These are phyloP conservation scores for Ispidina picta DNA, from an alignment of 2,797 vertebrate species.

Conservation along the genomic window DNA sequence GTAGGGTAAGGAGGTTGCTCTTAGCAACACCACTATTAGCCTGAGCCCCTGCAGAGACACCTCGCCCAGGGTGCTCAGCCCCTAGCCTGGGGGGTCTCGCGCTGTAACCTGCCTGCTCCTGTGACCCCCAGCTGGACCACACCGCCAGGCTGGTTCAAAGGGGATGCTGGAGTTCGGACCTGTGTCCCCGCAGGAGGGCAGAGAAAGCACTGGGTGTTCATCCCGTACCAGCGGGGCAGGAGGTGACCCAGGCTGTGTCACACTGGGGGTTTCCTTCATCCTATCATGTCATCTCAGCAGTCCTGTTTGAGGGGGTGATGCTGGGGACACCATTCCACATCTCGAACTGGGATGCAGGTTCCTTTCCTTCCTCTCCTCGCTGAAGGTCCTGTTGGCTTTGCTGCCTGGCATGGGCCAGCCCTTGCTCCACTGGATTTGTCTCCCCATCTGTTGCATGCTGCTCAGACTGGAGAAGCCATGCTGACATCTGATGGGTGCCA, in stretches of 20 bases:
- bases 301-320: accelerated
- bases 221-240: accelerated
- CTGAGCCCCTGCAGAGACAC: background rate
- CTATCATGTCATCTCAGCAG: accelerated
- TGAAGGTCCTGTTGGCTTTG: background rate
- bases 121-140: accelerated
- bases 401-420: background rate
- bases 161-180: background rate
- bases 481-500: background rate
- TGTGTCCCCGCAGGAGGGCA: background rate
- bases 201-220: background rate
- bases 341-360: background rate
- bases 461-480: accelerated
- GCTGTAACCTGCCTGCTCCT: background rate
- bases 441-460: background rate
- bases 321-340: accelerated
- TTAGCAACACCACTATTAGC: background rate
- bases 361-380: background rate
- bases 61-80: background rate
- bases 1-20: background rate
- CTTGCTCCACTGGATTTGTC: background rate
- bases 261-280: background rate
- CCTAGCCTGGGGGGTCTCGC: accelerated
- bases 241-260: background rate
- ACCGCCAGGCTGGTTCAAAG: background rate